Percentiles rank a stretch among this genome's conserved stretches.
Conservation (phyloP, 2,113 vertebrate species). For the Oxygymnocypris stewartii region DNA sequence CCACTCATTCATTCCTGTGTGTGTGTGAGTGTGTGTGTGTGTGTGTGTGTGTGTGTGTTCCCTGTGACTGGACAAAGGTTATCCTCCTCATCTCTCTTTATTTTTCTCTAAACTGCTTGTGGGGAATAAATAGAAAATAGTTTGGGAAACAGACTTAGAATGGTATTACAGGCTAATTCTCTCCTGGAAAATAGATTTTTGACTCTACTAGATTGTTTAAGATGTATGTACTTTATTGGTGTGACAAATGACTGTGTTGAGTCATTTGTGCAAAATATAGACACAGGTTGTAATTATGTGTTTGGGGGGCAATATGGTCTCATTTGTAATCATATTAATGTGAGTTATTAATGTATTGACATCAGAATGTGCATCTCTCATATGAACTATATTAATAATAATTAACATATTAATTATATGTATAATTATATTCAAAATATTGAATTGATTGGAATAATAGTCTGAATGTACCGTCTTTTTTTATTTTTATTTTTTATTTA, state of each 20-base stretch:
- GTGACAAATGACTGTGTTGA: background rate
- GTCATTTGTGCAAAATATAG: background rate
- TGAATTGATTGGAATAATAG: no score
- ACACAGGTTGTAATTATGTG: background rate
- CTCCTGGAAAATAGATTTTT: background rate
- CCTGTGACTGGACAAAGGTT: conserved; percentile 7
- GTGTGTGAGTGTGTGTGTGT: conserved; percentile 30
- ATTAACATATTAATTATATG: no score
- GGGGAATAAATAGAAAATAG: conserved; percentile 4
- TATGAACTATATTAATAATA: no score
- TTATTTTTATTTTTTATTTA: no score
- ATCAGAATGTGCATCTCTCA: no score
- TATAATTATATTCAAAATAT: no score
- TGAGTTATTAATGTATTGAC: no score
- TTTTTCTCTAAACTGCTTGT: background rate
- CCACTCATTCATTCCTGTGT: conserved; percentile 27
- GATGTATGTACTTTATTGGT: background rate
- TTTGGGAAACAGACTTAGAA: background rate
- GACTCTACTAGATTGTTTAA: background rate
- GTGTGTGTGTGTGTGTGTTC: conserved; percentile 28
- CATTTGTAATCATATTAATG: background rate
- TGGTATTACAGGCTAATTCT: background rate
- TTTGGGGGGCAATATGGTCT: background rate
- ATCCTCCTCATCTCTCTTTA: background rate
- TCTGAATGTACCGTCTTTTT: no score